phyloP scores from a whole-genome alignment of 2,797 vertebrate species.

The Chloroceryle amazona region DNA sequence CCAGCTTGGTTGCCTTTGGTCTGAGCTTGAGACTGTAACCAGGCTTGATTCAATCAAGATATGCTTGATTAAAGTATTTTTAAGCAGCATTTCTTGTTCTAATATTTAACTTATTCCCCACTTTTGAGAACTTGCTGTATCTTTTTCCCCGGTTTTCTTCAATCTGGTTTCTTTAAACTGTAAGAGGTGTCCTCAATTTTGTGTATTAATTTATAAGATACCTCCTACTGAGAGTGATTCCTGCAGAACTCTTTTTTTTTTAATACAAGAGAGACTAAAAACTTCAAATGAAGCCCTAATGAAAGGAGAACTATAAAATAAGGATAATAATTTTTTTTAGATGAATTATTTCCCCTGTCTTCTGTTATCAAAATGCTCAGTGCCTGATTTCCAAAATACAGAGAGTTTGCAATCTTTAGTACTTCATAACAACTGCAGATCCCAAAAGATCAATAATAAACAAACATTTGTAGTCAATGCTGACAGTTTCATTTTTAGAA shows the following conservation, averaged over 20 bases:
- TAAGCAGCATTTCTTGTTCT: neutral
- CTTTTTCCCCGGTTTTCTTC: neutral
- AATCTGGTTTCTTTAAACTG: neutral
- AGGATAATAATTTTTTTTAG: neutral
- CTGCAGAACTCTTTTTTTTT: neutral
- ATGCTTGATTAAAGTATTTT: neutral
- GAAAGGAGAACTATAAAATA: neutral
- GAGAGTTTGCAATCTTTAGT: neutral
- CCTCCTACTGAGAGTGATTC: neutral
- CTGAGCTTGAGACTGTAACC: neutral
- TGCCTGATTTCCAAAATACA: slow-evolving; percentile 5
- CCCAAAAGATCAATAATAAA: slow-evolving; percentile 58
- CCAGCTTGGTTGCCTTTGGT: neutral
- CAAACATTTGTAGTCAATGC: slow-evolving; percentile 43
- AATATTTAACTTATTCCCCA: neutral
- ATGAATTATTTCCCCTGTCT: neutral
- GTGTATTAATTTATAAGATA: slow-evolving; percentile 32
- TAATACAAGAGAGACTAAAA: neutral
- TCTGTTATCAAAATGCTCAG: slow-evolving; percentile 15
- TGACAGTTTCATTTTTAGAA: slow-evolving; percentile 56
- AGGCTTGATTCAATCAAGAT: neutral
- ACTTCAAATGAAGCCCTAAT: slow-evolving; percentile 23
- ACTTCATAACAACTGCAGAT: neutral
- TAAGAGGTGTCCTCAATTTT: neutral
- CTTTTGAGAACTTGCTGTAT: neutral